A percentile compares a stretch with the other conserved stretches of the same genome.
These are phyloP conservation scores for Odontocolon sp. DNA, from an alignment of 2,888 invertebrate species.

Conservation along the genomic window DNA sequence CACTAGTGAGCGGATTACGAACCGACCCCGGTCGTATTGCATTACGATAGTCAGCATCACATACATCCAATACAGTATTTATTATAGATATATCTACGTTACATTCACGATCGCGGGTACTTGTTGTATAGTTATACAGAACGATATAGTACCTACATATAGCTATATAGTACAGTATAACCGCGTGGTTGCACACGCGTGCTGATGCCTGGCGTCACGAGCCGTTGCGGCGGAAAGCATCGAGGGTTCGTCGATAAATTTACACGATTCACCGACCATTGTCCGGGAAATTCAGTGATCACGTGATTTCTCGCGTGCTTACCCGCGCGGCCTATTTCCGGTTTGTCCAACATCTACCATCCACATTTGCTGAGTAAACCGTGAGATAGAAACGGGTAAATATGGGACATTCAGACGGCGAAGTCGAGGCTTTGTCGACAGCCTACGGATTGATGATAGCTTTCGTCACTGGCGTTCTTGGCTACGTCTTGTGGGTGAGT, in stretches of 20 bases:
- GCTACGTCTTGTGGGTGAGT: slow-evolving; percentile 79
- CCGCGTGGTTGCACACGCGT: slow-evolving; percentile 19
- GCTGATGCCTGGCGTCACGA: slow-evolving; percentile 42
- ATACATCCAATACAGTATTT: neutral
- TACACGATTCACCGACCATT: slow-evolving; percentile 34
- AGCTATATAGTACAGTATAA: slow-evolving; percentile 16
- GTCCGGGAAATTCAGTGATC: slow-evolving; percentile 52
- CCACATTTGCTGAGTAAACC: neutral
- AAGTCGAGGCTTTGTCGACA: slow-evolving; percentile 75
- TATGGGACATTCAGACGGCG: slow-evolving; percentile 66
- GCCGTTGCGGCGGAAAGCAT: slow-evolving; percentile 38
- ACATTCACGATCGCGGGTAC: neutral
- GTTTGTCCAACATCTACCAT: neutral
- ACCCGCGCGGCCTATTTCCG: slow-evolving; percentile 33
- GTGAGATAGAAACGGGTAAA: slow-evolving; percentile 16
- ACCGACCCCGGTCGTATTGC: slow-evolving; percentile 37
- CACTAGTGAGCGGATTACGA: slow-evolving; percentile 42
- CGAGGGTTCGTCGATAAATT: slow-evolving; percentile 51
- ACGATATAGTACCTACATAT: neutral
- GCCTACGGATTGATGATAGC: slow-evolving; percentile 78
- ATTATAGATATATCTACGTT: too few relatives aligned
- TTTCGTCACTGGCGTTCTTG: slow-evolving; percentile 75
- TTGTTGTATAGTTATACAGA: neutral
- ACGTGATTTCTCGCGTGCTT: slow-evolving; percentile 48
- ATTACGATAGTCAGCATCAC: slow-evolving; percentile 20